Percentiles rank a stretch among this genome's conserved stretches.
Evolutionary conservation across 2,797 vertebrate genomes (phyloP).

Genomic region (Micromesistius poutassou): DNA sequence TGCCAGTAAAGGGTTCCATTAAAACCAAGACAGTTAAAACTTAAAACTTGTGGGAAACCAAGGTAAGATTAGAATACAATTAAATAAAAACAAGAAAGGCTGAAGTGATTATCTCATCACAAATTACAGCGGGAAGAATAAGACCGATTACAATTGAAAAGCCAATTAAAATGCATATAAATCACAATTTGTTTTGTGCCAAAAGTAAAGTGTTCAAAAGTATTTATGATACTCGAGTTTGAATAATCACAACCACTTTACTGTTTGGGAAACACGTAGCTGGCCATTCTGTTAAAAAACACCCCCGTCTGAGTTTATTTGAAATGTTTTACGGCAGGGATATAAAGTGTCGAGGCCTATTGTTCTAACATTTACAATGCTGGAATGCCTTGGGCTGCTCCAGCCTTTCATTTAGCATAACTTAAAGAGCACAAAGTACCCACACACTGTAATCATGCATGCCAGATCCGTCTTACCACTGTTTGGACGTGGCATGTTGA

Average conservation of each 20-base stretch:
- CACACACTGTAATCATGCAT: constrained; percentile 61
- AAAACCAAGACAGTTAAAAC: constrained; percentile 28
- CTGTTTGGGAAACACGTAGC: constrained; percentile 27
- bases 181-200: constrained; percentile 46
- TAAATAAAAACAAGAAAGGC: constrained; percentile 5
- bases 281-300: constrained; percentile 39
- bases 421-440: constrained; percentile 55
- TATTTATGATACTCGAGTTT: constrained; percentile 49
- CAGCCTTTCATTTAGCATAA: constrained; percentile 59
- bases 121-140: constrained; percentile 69
- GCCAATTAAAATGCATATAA: constrained; percentile 32
- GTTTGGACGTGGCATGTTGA: constrained; percentile 63
- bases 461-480: constrained; percentile 62
- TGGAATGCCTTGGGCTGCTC: constrained; percentile 58
- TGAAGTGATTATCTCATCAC: constrained; percentile 64
- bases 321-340: constrained; percentile 50
- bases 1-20: constrained; percentile 16
- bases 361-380: constrained; percentile 64
- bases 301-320: constrained; percentile 51
- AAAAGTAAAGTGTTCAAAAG: constrained; percentile 50
- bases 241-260: constrained; percentile 37
- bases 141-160: constrained; percentile 52
- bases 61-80: constrained; percentile 66
- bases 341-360: constrained; percentile 60
- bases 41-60: constrained; percentile 36